Base-by-base conservation (phyloP, 2,888 invertebrate species). In the Cremastobaeus sp. region DNA sequence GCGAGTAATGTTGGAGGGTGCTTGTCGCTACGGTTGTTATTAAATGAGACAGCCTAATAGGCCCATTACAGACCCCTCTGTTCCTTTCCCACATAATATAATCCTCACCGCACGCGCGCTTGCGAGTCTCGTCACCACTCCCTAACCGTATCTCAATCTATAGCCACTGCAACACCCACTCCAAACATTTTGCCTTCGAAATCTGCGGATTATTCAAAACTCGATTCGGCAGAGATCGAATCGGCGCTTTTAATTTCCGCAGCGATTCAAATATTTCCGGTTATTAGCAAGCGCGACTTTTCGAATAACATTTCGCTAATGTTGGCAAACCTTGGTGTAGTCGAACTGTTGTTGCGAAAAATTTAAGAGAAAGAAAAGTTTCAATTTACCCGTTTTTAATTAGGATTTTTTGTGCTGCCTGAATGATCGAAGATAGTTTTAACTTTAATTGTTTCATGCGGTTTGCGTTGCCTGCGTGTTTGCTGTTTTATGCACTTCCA, bases 31-130 rank as follows among this genome's bases (percentile, higher is more conserved):
- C 82, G 85, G 85, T 84, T 85, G 86, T 87, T 87, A 87, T 87
- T 87, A 87, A 87, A 87, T 86, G 85, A 87, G 87, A 87, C 87
- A 86, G 87, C 86, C 85, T 88, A 88, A 88, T 88, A 87, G 87
- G 84, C 84, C 87, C 86, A 88, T 87, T 87, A 87, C 83, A 78
- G 79, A 81, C 82, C 82, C 82, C 78, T 69, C 69, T 78, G 82
- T 83, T 83, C 84, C 83, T 84, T 59, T 84, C 82, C 83, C 82
- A 84, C 83, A 84, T 86, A 83, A 85, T 85, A 85, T 85, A 84
- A 85, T 85, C 82, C 79, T 83, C 79, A 82, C 84, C 84, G 82
- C 84, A 85, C 83, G 82, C 83, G 79, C 76, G 65, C 78, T 70
- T 73, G 73, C 69, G 74, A 59, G 57, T 41, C 64, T 68, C 66